These are phyloP conservation scores for Puffinus mauretanicus DNA, from an alignment of 2,113 vertebrate genomes.

Conservation along the genomic window DNA sequence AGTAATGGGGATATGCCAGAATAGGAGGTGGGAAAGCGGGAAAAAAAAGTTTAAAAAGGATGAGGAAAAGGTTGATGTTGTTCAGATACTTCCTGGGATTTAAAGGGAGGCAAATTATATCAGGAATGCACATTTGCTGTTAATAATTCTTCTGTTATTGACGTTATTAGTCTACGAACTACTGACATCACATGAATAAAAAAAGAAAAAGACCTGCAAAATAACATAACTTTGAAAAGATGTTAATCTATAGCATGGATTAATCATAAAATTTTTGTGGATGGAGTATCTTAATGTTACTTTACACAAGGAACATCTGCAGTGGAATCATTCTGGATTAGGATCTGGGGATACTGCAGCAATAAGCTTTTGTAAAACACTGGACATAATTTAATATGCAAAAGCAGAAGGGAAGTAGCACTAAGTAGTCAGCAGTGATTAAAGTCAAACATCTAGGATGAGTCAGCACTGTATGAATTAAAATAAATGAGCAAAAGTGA, in stretches of 20 bases:
- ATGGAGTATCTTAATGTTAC: not conserved
- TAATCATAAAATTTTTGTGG: not conserved
- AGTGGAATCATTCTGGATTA: not conserved
- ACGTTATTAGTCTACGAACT: not conserved
- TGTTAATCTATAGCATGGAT: not conserved
- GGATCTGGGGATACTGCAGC: not conserved
- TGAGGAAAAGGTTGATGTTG: not conserved
- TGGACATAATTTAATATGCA: not conserved
- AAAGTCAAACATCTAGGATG: not conserved
- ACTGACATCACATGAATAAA: not conserved
- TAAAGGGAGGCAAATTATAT: not conserved
- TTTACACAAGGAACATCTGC: not conserved
- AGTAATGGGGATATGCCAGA: not conserved
- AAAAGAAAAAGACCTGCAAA: not conserved
- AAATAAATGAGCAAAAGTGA: slow-evolving; percentile 15
- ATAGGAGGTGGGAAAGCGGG: not conserved
- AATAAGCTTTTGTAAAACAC: not conserved
- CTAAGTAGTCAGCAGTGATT: not conserved
- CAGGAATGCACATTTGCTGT: not conserved
- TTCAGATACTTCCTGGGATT: not conserved
- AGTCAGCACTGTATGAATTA: not conserved
- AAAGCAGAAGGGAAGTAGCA: not conserved
- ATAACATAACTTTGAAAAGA: not conserved
- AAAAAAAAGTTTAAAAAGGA: not conserved
- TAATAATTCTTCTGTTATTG: not conserved